Conservation (phyloP, 1,140 invertebrate genomes). For the Macrobrachium rosenbergii region DNA sequence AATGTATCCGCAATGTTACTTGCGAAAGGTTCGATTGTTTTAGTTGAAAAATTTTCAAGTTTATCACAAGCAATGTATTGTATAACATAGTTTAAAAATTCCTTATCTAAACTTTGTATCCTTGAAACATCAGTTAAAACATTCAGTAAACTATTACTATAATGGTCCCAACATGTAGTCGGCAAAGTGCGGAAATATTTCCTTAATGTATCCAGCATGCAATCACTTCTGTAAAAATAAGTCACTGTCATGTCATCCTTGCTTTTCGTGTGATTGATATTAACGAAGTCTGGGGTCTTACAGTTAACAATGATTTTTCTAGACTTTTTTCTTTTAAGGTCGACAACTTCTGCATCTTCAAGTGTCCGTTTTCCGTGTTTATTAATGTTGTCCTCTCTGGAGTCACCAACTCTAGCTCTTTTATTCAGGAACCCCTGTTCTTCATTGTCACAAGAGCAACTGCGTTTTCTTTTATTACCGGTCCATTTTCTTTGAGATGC, state of each 20-base stretch:
- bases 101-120: conserved; percentile 1
- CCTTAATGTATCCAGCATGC: not conserved
- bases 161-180: conserved; percentile 16
- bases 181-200: conserved; percentile 22
- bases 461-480: conserved; percentile 43
- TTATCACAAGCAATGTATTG: conserved; percentile 40
- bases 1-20: conserved; percentile 2
- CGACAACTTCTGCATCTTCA: not conserved
- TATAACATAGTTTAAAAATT: conserved; percentile 5
- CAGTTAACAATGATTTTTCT: no score
- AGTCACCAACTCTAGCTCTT: not conserved
- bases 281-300: no score
- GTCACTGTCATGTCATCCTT: not conserved
- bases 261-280: no score
- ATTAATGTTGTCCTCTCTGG: not conserved
- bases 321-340: not conserved
- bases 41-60: conserved; percentile 36
- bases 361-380: not conserved
- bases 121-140: not conserved
- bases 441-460: conserved; percentile 13
- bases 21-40: conserved; percentile 24
- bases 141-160: conserved; percentile 5
- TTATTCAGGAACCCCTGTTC: conserved; percentile 13
- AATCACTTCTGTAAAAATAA: not conserved
- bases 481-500: conserved; percentile 11